A percentile compares a stretch with the other conserved stretches of the same genome.
These are phyloP conservation scores for Drepanosiphum platanoidis DNA, from an alignment of 2,888 invertebrate genomes.

Conservation along the genomic window DNA sequence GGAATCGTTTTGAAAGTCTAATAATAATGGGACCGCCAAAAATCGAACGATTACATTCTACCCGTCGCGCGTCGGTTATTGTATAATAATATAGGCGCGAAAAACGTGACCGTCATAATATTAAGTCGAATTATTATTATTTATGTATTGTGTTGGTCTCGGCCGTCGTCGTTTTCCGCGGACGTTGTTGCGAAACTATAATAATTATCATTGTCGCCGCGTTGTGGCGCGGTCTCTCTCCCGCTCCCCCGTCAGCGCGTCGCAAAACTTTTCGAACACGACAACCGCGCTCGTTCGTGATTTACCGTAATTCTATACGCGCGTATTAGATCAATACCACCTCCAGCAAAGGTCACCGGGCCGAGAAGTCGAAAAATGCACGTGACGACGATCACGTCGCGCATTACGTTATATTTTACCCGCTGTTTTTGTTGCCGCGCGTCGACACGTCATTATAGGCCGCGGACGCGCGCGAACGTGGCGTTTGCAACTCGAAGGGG, in stretches of 20 bases:
- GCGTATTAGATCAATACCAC: constrained; percentile 19
- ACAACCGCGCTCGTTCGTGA: neutral
- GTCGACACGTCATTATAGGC: neutral
- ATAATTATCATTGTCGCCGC: neutral
- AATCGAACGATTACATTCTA: too few relatives aligned
- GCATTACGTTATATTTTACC: neutral
- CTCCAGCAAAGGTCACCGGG: neutral
- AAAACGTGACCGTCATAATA: too few relatives aligned
- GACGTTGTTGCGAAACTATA: neutral
- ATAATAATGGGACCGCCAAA: too few relatives aligned
- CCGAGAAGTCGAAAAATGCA: constrained; percentile 14
- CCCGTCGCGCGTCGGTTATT: too few relatives aligned
- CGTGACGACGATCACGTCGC: neutral
- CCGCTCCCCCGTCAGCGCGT: too few relatives aligned
- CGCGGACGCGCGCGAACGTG: neutral
- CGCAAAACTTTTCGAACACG: neutral
- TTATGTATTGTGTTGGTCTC: neutral
- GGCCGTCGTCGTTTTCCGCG: neutral
- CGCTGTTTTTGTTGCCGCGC: neutral
- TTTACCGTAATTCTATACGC: constrained; percentile 13
- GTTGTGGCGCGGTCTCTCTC: too few relatives aligned
- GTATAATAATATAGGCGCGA: too few relatives aligned
- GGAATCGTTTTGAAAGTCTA: too few relatives aligned
- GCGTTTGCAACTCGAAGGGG: neutral
- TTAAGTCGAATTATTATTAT: too few relatives aligned